Base-by-base conservation (phyloP, 2,113 vertebrate genomes). In the Clarias magur region DNA sequence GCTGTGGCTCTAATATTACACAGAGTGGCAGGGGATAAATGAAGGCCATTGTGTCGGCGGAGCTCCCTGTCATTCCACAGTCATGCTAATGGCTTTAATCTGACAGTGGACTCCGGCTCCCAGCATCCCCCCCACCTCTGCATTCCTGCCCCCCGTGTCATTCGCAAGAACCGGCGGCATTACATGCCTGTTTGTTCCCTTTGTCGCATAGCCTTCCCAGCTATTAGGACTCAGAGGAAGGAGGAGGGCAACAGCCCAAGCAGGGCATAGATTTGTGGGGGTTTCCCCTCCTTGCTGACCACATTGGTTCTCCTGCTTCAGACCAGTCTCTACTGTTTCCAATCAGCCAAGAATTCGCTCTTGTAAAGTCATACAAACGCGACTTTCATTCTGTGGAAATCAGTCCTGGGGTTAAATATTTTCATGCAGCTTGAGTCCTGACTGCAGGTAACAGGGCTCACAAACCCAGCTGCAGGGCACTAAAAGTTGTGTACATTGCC, bases 171-270 rank as follows among this genome's bases (percentile, higher is more conserved):
- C 93, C 93, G 83, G 84, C 90, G 89, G 90, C 91, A 94, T 95
- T 94, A 95, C 95, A 95, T 94, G 95, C 93, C 90, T 94, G 94
- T 95, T 96, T 94, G 94, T 94, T 94, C 93, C 88, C 93, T 93
- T 95, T 95, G 94, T 94, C 84, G 25, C 60, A 87, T 87, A 63
- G 87, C 83, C 92, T 93, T 91, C 91, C 91, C 90, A 88, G 90
- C 92, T 92, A 91, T 93, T 93, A 93, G 91, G 82, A 87, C 68
- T 83, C 11, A 48, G 30, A 75, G 73, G 57, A 62, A 59, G 79
- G 23, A 62, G 67, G 73, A 70, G 81, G 65, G 57, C 63, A 84
- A 81, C 67, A 87, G 76, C 65, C 76, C n/a, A 42, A 62, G 42
- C 75, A 80, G 56, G 42, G 62, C 23, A 86, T 6, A 59, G 70